Evolutionary conservation across 2,113 vertebrate genomes (phyloP), one percentile per base, ranked within the genome.

Genomic region (Indicator indicator): DNA sequence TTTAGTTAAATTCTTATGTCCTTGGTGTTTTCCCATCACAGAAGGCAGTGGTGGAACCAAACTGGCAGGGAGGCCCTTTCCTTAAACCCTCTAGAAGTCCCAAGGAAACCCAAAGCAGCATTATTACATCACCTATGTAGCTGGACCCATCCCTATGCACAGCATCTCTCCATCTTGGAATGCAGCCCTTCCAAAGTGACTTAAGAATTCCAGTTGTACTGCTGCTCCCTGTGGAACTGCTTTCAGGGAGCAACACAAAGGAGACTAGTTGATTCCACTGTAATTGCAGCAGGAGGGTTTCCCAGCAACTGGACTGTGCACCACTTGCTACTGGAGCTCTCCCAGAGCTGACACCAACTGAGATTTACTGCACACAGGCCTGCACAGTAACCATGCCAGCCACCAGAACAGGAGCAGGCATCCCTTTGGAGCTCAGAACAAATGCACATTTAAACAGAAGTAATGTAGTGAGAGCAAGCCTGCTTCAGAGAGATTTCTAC

Each of bases 261-360:
- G 46, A 71, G 48, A 38, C 33, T 0, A 46, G 32, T 9, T 55
- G 69, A 65, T 58, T 63, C 48, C 58, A 64, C 62, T 44, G 21
- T 74, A 78, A 91, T 6, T 74, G 69, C 7, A 1, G 90, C 73
- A 90, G 24, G 16, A 89, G 30, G 55, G 90, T 90, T 92, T 91
- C 95, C 88, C 92, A 91, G 92, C 93, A 94, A 96, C 90, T 94
- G 60, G 12, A 59, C 46, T 85, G 64, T 17, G 60, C 12, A 27
- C 68, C 58, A 38, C 24, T 33, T 69, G 84, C 71, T 85, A 59
- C 78, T 62, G 71, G 50, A 89, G 52, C 69, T 58, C 68, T 73
- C 74, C 52, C 44, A 85, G 68, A 50, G 59, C 71, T 76, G 90
- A 64, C 90, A 91, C 27, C 46, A 56, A 8, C 60, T 28, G 88